Percentiles rank a stretch among this genome's conserved stretches.
phyloP scores from a whole-genome alignment of 2,797 vertebrate species.

The Babyrousa celebensis region DNA sequence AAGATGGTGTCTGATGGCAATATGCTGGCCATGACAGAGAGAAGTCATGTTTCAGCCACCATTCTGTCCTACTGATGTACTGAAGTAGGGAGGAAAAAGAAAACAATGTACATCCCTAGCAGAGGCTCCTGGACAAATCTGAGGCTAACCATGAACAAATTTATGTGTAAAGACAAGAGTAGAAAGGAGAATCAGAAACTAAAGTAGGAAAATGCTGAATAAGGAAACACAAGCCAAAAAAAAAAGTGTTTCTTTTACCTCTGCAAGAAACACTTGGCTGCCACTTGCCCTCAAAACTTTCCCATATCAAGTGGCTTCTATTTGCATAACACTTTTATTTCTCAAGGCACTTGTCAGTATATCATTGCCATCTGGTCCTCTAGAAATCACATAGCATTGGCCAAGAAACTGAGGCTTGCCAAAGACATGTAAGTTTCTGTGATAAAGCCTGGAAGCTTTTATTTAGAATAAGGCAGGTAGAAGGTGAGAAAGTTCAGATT shows the following conservation, averaged over 20 bases:
- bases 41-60: neutral
- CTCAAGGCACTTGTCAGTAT: neutral
- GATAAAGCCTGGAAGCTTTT: neutral
- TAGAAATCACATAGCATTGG: neutral
- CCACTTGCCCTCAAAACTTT: neutral
- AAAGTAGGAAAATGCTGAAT: neutral
- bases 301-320: neutral
- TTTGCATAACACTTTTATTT: neutral
- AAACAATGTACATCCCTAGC: neutral
- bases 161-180: neutral
- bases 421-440: neutral
- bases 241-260: neutral
- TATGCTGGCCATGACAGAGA: neutral
- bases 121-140: neutral
- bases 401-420: neutral
- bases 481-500: neutral
- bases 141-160: neutral
- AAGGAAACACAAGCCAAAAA: neutral
- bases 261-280: neutral
- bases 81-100: neutral
- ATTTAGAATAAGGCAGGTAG: neutral
- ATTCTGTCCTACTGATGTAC: neutral
- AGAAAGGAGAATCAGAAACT: neutral
- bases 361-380: neutral
- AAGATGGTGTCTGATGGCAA: neutral